Conservation (phyloP, 2,888 invertebrate species). For the Spisula solida region DNA sequence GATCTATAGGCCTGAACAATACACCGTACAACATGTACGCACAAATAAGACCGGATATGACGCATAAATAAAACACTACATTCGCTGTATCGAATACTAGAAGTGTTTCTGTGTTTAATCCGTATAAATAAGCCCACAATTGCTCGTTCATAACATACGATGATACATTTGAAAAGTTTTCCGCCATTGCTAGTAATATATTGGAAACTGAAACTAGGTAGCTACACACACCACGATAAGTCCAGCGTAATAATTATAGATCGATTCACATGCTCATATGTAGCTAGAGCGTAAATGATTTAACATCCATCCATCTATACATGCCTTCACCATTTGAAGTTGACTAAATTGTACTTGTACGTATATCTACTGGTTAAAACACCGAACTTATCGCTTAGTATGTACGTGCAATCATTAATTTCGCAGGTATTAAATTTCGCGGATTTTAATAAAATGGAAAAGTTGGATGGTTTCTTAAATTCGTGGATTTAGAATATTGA, state of each 20-base stretch:
- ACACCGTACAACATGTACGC: slow-evolving; percentile 13
- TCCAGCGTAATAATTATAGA: background rate
- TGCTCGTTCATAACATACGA: background rate
- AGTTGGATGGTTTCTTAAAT: too few species aligned
- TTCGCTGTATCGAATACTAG: background rate
- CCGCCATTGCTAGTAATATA: background rate
- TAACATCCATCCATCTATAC: too few species aligned
- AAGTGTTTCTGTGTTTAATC: background rate
- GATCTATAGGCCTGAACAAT: slow-evolving; percentile 76
- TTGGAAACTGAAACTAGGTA: background rate
- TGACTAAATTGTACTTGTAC: too few species aligned
- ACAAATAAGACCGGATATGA: background rate
- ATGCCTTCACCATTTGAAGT: too few species aligned
- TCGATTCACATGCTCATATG: background rate
- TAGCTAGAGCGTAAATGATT: background rate
- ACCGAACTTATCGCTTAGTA: too few species aligned
- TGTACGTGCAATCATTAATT: too few species aligned
- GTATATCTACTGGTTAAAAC: too few species aligned
- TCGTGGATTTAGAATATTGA: too few species aligned
- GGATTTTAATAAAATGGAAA: too few species aligned
- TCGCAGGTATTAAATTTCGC: too few species aligned
- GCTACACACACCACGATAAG: background rate
- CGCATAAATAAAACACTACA: background rate
- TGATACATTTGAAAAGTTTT: background rate
- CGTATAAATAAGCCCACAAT: background rate